Evolutionary conservation across 2,113 vertebrate species (phyloP).

Genomic region (Muntiacus reevesi): DNA sequence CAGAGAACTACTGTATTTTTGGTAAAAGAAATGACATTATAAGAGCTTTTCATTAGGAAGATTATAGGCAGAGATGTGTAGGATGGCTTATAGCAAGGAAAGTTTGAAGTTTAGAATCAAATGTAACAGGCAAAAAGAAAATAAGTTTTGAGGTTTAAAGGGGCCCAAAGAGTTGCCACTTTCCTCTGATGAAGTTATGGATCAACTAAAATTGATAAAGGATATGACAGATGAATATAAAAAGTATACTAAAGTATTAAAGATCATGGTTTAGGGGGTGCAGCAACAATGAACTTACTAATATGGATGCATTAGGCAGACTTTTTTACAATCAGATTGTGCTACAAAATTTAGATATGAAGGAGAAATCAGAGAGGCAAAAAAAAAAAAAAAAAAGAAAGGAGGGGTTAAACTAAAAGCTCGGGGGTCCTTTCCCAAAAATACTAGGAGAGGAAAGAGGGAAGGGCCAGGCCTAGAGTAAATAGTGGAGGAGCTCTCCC

Average conservation of each 20-base stretch:
- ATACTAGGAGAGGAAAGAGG: neutral
- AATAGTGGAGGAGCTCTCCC: too few species aligned
- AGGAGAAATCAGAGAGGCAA: neutral
- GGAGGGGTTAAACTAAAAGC: neutral
- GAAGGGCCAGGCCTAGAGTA: neutral
- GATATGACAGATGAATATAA: neutral
- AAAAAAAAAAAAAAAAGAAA: neutral
- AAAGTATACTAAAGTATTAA: neutral
- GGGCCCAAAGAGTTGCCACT: neutral
- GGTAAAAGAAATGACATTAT: neutral
- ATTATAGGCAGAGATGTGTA: neutral
- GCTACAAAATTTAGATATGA: neutral
- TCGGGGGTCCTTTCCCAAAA: neutral
- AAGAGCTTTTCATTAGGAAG: neutral
- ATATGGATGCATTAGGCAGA: neutral
- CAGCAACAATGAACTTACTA: neutral
- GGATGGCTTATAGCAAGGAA: neutral
- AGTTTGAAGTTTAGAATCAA: neutral
- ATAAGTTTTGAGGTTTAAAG: neutral
- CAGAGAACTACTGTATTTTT: neutral
- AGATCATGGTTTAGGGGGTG: neutral
- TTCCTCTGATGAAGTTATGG: neutral
- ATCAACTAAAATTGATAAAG: neutral
- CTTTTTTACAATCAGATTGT: neutral
- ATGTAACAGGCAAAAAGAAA: neutral